Evolutionary conservation across 2,797 vertebrate species (phyloP), one percentile per base, ranked within the genome.

Genomic region (Odontamblyopus lacepedii): DNA sequence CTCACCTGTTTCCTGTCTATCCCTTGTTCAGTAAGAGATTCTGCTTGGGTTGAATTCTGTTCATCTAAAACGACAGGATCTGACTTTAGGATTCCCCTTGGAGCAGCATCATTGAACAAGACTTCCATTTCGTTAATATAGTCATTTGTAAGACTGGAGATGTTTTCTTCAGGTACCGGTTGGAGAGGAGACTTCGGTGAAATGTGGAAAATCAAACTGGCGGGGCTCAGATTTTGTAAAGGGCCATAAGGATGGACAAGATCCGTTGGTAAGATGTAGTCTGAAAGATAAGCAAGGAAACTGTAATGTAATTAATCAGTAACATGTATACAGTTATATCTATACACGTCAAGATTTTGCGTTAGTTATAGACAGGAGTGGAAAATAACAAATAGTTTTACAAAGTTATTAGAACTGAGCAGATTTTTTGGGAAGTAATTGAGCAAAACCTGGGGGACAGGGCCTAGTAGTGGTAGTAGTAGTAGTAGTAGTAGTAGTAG

Each of bases 1-100:
- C 94, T 94, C 78, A 96, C 95, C 74, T 96, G 96, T 77, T 96
- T 97, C 63, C 89, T 94, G 76, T 96, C 96, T 63, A 86, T 69
- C 7, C 87, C 92, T 77, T 80, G 86, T 55, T 94, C 92, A 35
- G 77, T 51, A 19, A 79, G 29, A 35, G 86, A 79, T 63, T 90
- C 70, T 23, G 71, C 44, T 48, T 26, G 80, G 82, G 69, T 13
- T 61, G 77, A 83, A 93, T 65, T 76, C 89, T 75, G 86, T 70
- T n/a, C 70, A 23, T 77, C 74, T 38, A 50, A 79, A 79, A 57
- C 68, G 72, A 94, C 87, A 4, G 94, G 94, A 79, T 95, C 95
- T 3, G 91, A 92, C 70, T 96, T 96, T n/a, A 96, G 88, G 84
- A 97, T 96, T 6, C 95, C 90, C 71, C 79, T 89, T 0, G 89